Evolutionary conservation across 1,140 invertebrate genomes (phyloP).

Genomic region (Anthonomus grandis): DNA sequence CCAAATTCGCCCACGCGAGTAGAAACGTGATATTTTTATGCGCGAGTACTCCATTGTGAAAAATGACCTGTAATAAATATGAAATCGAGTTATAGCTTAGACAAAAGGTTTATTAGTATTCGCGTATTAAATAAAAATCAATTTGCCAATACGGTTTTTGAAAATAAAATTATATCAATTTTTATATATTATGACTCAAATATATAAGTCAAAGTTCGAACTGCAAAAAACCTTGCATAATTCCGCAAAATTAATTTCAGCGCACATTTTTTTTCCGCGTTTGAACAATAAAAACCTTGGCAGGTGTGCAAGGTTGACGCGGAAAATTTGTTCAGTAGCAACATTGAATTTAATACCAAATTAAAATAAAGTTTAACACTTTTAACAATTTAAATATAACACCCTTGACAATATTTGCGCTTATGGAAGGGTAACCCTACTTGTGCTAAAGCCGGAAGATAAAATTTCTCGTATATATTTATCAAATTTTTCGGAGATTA

Average conservation of each 20-base stretch:
- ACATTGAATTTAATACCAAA: too few species aligned
- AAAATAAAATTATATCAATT: too few species aligned
- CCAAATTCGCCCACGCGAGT: neutral
- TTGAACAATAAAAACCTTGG: conserved; percentile 36
- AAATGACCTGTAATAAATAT: too few species aligned
- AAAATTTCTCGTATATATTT: conserved; percentile 20
- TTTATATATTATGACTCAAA: too few species aligned
- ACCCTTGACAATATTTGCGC: conserved; percentile 33
- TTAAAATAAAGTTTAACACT: conserved; percentile 28
- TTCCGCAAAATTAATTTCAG: too few species aligned
- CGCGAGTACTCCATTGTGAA: neutral
- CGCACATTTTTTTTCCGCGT: conserved; percentile 29
- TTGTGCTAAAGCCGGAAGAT: conserved; percentile 2
- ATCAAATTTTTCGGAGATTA: neutral
- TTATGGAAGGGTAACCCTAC: conserved; percentile 30
- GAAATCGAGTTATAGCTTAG: too few species aligned
- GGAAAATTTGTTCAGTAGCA: conserved; percentile 21
- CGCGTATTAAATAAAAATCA: too few species aligned
- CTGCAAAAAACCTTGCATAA: too few species aligned
- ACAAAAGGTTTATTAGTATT: too few species aligned
- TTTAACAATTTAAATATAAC: conserved; percentile 32
- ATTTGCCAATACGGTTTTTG: too few species aligned
- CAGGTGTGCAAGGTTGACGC: conserved; percentile 32
- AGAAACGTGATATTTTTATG: neutral
- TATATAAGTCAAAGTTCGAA: too few species aligned